phyloP scores from a whole-genome alignment of 2,888 invertebrate genomes.

The Phyto melanocephala region DNA sequence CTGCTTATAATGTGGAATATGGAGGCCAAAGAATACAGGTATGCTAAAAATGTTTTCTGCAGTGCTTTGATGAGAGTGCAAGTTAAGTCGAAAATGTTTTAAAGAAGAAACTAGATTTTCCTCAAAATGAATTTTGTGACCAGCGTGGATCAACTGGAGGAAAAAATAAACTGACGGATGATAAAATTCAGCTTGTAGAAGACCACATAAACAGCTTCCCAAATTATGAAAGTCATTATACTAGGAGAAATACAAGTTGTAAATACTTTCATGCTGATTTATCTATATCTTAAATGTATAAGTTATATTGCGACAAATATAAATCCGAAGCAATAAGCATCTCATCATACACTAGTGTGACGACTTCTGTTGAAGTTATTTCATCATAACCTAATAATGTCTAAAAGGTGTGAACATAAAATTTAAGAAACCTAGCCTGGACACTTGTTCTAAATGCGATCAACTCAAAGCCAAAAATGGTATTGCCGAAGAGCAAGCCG shows the following conservation, averaged over 20 bases:
- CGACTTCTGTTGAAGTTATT: slow-evolving; percentile 30
- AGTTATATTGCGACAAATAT: slow-evolving; percentile 58
- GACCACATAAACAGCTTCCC: too few species aligned
- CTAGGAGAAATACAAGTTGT: slow-evolving; percentile 52
- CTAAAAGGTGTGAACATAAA: slow-evolving; percentile 55
- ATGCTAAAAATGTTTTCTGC: slow-evolving; percentile 38
- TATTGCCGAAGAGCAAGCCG: slow-evolving; percentile 46
- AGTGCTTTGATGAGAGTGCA: slow-evolving; percentile 43
- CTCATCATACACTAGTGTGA: slow-evolving; percentile 19
- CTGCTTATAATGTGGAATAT: slow-evolving; percentile 31
- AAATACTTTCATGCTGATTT: too few species aligned
- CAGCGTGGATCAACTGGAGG: slow-evolving; percentile 34
- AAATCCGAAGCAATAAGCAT: slow-evolving; percentile 41
- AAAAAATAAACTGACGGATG: slow-evolving; percentile 37
- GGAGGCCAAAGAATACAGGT: slow-evolving; percentile 31
- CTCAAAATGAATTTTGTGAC: slow-evolving; percentile 34
- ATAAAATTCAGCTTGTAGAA: too few species aligned
- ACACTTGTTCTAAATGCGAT: too few species aligned
- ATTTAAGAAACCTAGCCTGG: too few species aligned
- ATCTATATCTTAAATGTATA: slow-evolving; percentile 53
- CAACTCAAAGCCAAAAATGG: too few species aligned
- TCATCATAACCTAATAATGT: slow-evolving; percentile 26
- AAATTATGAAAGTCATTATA: too few species aligned
- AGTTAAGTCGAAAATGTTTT: slow-evolving; percentile 42
- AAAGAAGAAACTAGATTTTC: too few species aligned